Base-by-base conservation (phyloP, 2,113 vertebrate species). In the Desmodus rotundus region DNA sequence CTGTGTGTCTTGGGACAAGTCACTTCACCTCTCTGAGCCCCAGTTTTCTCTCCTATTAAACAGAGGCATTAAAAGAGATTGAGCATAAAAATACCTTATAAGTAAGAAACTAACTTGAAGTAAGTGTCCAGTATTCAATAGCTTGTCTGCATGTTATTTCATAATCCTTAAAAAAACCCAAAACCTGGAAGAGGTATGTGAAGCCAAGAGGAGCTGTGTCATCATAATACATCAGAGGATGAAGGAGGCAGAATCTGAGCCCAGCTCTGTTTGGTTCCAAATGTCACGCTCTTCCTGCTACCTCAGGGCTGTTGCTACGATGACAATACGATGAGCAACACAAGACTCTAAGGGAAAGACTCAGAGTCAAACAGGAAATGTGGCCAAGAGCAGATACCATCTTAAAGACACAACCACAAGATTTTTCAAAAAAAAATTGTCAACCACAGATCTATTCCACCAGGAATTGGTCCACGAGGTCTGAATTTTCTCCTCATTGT, bases 381-480 rank as follows among this genome's bases (percentile, higher is more conserved):
- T 47, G 56, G 70, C 43, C 68, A 50, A 68, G 58, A 58, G 47
- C 7, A 90, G 68, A 87, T 7, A 52, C 16, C 13, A 70, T 85
- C 76, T 80, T 56, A 33, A 81, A 95, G 80, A 68, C 87, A 94
- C n/a, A 81, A 87, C 74, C 47, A 2, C 38, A 61, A 77, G 47
- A 52, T 38, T 54, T 72, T 78, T 24, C 3, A 24, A 24, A 43
- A 80, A 33, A 52, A 16, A 58, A n/a, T 8, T 7, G 6, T 7
- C 74, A n/a, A 22, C 38, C 36, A n/a, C 82, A 77, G 74, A 52
- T 43, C 61, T 31, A 12, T 38, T 54, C 70, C 45, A 43, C 70
- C 22, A 72, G 58, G 36, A 85, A 89, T 0, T 50, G 33, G 26
- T 50, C 87, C 63, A 31, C 38, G 7, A 19, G 0, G 1, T 36